phyloP scores from a whole-genome alignment of 1,140 invertebrate species.

The Heliconius eleuchia region DNA sequence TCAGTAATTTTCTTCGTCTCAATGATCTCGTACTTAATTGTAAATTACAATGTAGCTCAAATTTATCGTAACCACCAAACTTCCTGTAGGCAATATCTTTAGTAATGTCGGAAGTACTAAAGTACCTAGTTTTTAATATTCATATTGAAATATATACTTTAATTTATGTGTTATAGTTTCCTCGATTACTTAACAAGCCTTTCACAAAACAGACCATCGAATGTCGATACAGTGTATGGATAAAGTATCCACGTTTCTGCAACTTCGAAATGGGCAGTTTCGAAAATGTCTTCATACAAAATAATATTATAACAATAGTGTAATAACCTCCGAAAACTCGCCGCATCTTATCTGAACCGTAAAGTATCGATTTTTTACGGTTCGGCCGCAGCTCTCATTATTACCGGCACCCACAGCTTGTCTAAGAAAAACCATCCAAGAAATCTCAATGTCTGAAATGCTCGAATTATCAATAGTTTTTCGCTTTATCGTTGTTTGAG shows the following conservation, averaged over 20 bases:
- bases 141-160: constrained; percentile 4
- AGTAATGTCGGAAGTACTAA: constrained; percentile 11
- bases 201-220: constrained; percentile 8
- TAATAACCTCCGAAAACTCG: constrained; percentile 54
- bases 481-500: constrained; percentile 37
- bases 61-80: neutral
- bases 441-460: constrained; percentile 38
- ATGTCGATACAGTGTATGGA: neutral
- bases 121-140: constrained; percentile 6
- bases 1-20: neutral
- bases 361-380: constrained; percentile 60
- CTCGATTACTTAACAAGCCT: constrained; percentile 8
- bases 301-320: constrained; percentile 36
- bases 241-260: neutral
- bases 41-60: constrained; percentile 1
- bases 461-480: constrained; percentile 40
- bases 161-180: constrained; percentile 9
- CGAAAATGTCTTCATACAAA: neutral
- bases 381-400: constrained; percentile 48
- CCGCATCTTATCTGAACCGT: constrained; percentile 61
- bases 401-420: constrained; percentile 50
- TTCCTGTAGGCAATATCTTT: constrained; percentile 10
- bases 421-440: constrained; percentile 44
- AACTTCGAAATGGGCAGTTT: neutral
- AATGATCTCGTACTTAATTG: constrained; percentile 2